Evolutionary conservation across 2,797 vertebrate species (phyloP).

Genomic region (Crenuchus spilurus): DNA sequence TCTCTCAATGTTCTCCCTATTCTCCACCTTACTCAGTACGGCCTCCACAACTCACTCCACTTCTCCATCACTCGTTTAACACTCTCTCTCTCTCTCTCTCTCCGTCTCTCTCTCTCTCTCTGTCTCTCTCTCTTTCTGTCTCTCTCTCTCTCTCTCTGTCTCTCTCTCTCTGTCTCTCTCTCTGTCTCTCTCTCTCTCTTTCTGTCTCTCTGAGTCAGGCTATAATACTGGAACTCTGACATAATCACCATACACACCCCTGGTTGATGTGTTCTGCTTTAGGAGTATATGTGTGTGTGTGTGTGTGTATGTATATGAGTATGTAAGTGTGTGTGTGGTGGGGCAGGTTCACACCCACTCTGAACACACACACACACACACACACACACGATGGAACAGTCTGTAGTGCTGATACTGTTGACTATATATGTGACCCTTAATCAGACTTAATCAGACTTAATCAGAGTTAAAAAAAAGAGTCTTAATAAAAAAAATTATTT

Average conservation of each 20-base stretch:
- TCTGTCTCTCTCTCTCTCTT: neutral
- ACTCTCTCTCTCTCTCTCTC: no score
- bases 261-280: neutral
- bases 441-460: no score
- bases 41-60: no score
- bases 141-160: neutral
- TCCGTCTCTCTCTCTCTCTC: neutral
- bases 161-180: neutral
- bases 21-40: no score
- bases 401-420: no score
- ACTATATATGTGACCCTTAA: neutral
- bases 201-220: slow-evolving; percentile 3
- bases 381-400: neutral
- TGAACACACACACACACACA: neutral
- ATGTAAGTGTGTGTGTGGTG: no score
- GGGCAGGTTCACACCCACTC: neutral
- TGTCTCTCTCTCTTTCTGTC: neutral
- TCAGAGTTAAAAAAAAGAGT: no score
- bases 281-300: no score
- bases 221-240: slow-evolving; percentile 22
- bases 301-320: no score
- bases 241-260: slow-evolving; percentile 11
- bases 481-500: no score
- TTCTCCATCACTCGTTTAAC: no score
- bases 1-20: no score